phyloP scores from a whole-genome alignment of 1,140 invertebrate species.

The Drosophila jambulina region DNA sequence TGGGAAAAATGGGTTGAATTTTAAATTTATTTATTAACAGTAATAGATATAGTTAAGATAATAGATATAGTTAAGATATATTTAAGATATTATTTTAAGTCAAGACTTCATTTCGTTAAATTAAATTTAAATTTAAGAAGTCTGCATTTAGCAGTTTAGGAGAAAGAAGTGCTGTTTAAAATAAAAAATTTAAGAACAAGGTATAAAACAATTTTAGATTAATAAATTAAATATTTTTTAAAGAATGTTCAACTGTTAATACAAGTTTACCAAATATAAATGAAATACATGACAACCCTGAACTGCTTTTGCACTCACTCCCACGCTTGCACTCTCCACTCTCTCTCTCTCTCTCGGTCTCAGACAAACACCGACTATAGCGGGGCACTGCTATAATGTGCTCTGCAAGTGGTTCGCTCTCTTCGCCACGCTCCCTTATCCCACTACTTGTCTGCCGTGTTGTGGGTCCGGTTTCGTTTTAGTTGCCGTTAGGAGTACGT shows the following conservation, averaged over 20 bases:
- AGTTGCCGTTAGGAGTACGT: slow-evolving; percentile 30
- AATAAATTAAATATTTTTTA: neutral
- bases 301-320: neutral
- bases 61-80: no score
- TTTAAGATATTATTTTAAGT: no score
- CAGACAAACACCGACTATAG: slow-evolving; percentile 5
- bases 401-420: slow-evolving; percentile 14
- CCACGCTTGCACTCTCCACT: slow-evolving; percentile 1
- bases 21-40: neutral
- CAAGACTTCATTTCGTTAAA: no score
- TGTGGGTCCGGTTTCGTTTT: slow-evolving; percentile 9
- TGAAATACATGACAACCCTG: neutral
- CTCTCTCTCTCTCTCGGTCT: neutral
- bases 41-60: no score
- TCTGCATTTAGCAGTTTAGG: no score
- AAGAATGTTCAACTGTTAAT: neutral
- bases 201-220: neutral
- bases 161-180: no score
- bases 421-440: neutral
- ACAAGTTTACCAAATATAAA: neutral
- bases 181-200: no score
- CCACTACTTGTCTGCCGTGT: neutral
- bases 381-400: slow-evolving; percentile 28
- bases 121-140: no score
- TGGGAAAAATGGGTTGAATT: neutral